Evolutionary conservation across 2,797 vertebrate genomes (phyloP), one percentile per base, ranked within the genome.

Genomic region (Acridotheres tristis): DNA sequence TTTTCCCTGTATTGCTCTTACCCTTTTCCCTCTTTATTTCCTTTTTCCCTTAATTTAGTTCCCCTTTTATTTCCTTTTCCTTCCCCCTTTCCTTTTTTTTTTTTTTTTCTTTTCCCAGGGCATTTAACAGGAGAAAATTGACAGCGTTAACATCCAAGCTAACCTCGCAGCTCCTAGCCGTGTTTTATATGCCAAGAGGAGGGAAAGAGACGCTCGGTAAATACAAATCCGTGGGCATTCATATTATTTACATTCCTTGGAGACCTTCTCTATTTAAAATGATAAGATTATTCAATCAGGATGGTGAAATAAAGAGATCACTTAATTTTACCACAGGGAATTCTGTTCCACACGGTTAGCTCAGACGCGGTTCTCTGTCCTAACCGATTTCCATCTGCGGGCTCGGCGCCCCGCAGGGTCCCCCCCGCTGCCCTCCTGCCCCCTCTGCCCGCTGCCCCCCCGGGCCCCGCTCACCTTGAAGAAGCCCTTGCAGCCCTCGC

Each of bases 401-500:
- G 97, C 97, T 94, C 68, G 94, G 42, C 76, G 81, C 96, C 97
- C 98, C 96, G 95, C 96, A 78, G 96, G 97, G 98, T 99, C 99
- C 68, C 99, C 99, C 54, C 32, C 32, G 32, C 54, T 9, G 13
- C 54, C 53, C 8, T 20, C 32, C 20, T 19, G 30, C 53, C 3
- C 50, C 16, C 48, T 13, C 25, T 13, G 48, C 48, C 50, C 50
- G 15, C 9, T 23, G 22, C 5, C 8, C 9, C 54, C 17, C 29
- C 36, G 36, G 51, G 51, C 51, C 27, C 32, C 54, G 54, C 54
- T 57, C 54, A 98, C 99, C 99, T 99, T 99, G 97, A 99, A 99
- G 97, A 99, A 99, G 75, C 99, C 99, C 98, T 99, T 99, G 98
- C 99, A 99, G 69, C 99, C 99, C 97, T 99, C 99, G 97, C 99